Evolutionary conservation across 1,140 invertebrate species (phyloP), one percentile per base, ranked within the genome.

Genomic region (Oreohelix idahoensis): DNA sequence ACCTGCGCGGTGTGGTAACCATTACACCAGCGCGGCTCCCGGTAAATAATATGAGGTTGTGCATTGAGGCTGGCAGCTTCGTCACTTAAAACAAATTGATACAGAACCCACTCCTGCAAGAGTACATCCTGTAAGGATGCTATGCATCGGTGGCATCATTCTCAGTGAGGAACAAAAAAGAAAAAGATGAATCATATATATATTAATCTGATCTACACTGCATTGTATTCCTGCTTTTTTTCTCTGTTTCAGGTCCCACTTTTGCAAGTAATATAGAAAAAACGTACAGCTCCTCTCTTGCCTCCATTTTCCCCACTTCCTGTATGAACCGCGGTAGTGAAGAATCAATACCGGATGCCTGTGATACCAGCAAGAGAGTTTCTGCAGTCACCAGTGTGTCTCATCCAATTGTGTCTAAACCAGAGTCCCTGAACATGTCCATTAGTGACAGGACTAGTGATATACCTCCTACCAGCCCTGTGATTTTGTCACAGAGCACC

Each of bases 271-370:
- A 79, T 17, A 11, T 79, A 39, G 42, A 71, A 5, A 81, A 71
- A 38, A 26, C 79, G 36, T 45, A 53, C 78, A 78, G 74, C 32
- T 29, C 83, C 5, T 90, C 89, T 66, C 84, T 89, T 85, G 88
- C 88, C 63, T 89, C 88, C 0, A 79, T 89, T 35, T 86, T 89
- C 73, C 82, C 81, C 32, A 85, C 86, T 17, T 83, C 89, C 13
- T 88, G 86, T 58, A 90, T 89, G 90, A 88, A 87, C 82, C 83
- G 90, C 36, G 86, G 87, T 69, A 91, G 89, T 80, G 85, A 88
- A 20, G 88, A 86, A 20, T 90, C 90, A 20, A 75, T 91, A 32
- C 89, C 89, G 36, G 90, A 91, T 38, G 86, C 86, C 66, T 32
- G 5, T 17, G 26, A 71, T 17, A 11, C 69, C 1, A 38, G 15